Conservation (phyloP, 2,797 vertebrate species). For the Cottoperca gobio region DNA sequence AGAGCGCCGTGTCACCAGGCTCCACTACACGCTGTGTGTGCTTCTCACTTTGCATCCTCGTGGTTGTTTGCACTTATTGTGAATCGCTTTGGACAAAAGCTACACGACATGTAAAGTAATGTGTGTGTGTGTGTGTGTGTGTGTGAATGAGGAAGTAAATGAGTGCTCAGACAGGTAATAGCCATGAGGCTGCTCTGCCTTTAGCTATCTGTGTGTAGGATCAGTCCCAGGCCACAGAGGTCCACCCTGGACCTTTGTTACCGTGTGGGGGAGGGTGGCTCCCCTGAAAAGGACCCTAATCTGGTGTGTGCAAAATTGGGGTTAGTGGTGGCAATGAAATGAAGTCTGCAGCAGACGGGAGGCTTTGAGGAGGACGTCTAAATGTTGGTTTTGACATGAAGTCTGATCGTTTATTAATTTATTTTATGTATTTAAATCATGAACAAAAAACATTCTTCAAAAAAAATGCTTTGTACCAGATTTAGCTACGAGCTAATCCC, state of each 20-base stretch:
- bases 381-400: neutral
- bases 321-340: slow-evolving; percentile 23
- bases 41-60: too few species aligned
- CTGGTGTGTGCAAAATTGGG: slow-evolving; percentile 57
- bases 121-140: too few species aligned
- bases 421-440: too few species aligned
- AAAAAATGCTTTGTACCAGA: too few species aligned
- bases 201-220: slow-evolving; percentile 61
- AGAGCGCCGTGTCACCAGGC: too few species aligned
- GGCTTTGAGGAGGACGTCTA: slow-evolving; percentile 11
- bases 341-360: slow-evolving; percentile 23
- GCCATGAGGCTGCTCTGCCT: slow-evolving; percentile 37
- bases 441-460: too few species aligned
- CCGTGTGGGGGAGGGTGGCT: slow-evolving; percentile 53
- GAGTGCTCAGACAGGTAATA: slow-evolving; percentile 57
- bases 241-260: slow-evolving; percentile 78
- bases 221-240: slow-evolving; percentile 46
- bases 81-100: too few species aligned
- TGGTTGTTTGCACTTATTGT: too few species aligned
- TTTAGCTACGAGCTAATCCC: too few species aligned
- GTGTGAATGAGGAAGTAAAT: slow-evolving; percentile 1
- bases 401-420: neutral
- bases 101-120: too few species aligned
- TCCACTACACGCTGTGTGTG: slow-evolving; percentile 2
- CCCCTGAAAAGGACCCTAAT: slow-evolving; percentile 69